Evolutionary conservation across 2,113 vertebrate genomes (phyloP).

Genomic region (Benitochromis conjunctus): DNA sequence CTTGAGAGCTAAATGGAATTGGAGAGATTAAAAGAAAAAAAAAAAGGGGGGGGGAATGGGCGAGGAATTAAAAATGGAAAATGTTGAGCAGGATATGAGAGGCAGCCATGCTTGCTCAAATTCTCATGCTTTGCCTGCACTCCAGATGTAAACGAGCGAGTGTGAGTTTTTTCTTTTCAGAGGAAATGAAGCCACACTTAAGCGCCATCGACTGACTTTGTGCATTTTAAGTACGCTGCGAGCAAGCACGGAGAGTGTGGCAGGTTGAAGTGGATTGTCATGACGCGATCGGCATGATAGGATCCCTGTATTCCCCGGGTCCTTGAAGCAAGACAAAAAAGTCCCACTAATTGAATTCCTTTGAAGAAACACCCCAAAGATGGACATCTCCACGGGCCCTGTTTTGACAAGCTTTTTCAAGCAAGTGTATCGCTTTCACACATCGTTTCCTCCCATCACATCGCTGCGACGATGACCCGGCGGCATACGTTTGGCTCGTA

Average conservation of each 20-base stretch:
- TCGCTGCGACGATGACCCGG: neutral
- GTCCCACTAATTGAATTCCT: conserved; percentile 50
- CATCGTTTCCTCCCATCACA: conserved; percentile 15
- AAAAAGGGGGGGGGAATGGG: accelerated
- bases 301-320: conserved; percentile 4
- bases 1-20: conserved; percentile 44
- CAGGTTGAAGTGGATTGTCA: conserved; percentile 15
- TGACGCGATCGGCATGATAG: neutral
- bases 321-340: conserved; percentile 31
- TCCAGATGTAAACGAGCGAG: conserved; percentile 36
- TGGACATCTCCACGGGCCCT: neutral
- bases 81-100: conserved; percentile 19
- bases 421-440: conserved; percentile 13
- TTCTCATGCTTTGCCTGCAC: neutral
- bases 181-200: conserved; percentile 19
- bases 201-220: neutral
- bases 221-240: neutral
- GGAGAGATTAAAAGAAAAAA: conserved; percentile 35
- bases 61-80: conserved; percentile 48
- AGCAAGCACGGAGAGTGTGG: neutral
- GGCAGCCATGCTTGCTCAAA: neutral
- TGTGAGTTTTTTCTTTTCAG: neutral
- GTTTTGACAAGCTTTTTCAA: conserved; percentile 18
- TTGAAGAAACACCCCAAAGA: conserved; percentile 18
- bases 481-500: neutral